Evolutionary conservation across 2,113 vertebrate genomes (phyloP).

Genomic region (Centropus unirufus): DNA sequence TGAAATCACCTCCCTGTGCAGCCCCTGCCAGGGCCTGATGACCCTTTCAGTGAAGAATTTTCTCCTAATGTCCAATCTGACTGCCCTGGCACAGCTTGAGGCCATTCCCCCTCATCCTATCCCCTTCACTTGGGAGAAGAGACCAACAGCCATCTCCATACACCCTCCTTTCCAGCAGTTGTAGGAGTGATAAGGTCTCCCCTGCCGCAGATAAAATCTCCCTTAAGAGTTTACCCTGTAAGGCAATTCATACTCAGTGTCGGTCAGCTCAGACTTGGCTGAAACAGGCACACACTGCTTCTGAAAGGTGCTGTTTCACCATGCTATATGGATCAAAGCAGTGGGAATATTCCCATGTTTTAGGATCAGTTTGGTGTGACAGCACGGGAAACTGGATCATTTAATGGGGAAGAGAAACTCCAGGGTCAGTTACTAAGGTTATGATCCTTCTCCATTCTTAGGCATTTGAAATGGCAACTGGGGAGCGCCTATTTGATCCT

Average conservation of each 20-base stretch:
- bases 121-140: no score
- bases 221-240: neutral
- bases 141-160: no score
- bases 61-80: no score
- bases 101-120: no score
- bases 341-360: neutral
- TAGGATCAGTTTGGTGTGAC: neutral
- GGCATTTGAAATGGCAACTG: constrained; percentile 88
- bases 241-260: neutral
- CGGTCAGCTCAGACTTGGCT: neutral
- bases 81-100: no score
- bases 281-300: neutral
- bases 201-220: neutral
- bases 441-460: constrained; percentile 41
- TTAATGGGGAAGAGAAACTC: neutral
- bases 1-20: no score
- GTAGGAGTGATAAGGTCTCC: no score
- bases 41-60: no score
- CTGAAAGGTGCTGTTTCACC: neutral
- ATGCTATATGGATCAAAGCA: neutral
- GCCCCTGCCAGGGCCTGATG: no score
- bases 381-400: neutral
- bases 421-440: neutral
- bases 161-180: no score
- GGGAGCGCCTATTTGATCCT: constrained; percentile 84